A percentile compares a stretch with the other conserved stretches of the same genome.
Evolutionary conservation across 2,797 vertebrate species (phyloP).

Genomic region (Microctenopoma steveboyesi): DNA sequence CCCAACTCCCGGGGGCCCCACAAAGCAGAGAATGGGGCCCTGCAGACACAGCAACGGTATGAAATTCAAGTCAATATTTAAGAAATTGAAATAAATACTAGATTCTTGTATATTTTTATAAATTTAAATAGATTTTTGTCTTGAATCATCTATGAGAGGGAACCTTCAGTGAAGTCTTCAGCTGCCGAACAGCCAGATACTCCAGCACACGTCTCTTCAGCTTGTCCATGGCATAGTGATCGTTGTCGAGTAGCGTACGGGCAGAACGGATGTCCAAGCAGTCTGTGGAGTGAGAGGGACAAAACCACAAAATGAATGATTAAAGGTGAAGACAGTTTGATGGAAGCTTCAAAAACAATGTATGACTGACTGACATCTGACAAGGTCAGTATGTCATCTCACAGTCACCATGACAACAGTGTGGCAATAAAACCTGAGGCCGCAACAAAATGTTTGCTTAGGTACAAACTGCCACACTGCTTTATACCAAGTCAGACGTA

Average conservation of each 20-base stretch:
- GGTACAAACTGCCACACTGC: no score
- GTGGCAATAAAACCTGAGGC: no score
- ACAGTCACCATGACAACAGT: no score
- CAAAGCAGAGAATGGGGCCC: slow-evolving; percentile 97
- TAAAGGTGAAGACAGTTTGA: background rate
- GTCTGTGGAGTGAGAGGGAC: slow-evolving; percentile 78
- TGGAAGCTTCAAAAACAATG: no score
- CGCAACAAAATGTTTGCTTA: no score
- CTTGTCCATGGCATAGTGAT: slow-evolving; percentile 98
- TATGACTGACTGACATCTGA: no score
- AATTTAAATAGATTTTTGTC: background rate
- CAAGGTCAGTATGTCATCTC: no score
- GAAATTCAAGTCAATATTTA: background rate
- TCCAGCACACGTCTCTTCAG: slow-evolving; percentile 95
- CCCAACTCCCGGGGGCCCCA: slow-evolving; percentile 97
- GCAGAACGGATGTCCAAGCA: slow-evolving; percentile 93
- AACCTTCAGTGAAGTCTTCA: slow-evolving; percentile 91
- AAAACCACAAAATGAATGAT: background rate
- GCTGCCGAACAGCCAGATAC: slow-evolving; percentile 95
- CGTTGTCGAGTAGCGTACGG: slow-evolving; percentile 91
- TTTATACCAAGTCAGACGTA: no score
- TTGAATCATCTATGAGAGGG: background rate
- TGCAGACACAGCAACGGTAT: slow-evolving; percentile 15
- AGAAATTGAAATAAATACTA: no score
- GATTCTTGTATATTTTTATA: background rate